Base-by-base conservation (phyloP, 2,797 vertebrate genomes). In the Hydrolagus colliei region DNA sequence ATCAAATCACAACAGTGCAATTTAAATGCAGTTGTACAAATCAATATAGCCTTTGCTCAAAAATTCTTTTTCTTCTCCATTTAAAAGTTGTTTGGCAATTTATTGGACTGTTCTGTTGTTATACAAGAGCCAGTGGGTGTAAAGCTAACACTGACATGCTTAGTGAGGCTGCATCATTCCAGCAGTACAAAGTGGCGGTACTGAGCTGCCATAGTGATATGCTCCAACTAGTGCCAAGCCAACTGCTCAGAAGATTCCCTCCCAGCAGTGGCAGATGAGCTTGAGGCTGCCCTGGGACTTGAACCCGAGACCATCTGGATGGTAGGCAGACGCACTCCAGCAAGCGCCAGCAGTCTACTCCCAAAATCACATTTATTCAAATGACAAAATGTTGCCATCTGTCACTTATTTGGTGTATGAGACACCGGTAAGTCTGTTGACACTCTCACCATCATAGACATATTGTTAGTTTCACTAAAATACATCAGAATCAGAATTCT, bases 271-370 rank as follows among this genome's bases (percentile, higher is more conserved):
- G 65, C 79, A 84, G 79, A 84, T 41, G 79, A 84, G 32, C 32
- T 84, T 14, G 41, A 32, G 65, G 32, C 27, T 35, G 63, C 65
- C 32, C 79, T 84, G 79, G 65, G 79, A 71, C 65, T 71, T 41
- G 79, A 84, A 68, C 79, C 65, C 14, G n/a, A 4, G 79, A 9
- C 79, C 79, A 84, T 84, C 79, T 84, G 63, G 65, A 68, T 84
- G n/a, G 65, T 63, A 84, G 79, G 32, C 79, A 84, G 79, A 52
- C 65, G 9, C 41, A 35, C 65, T 84, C 32, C 63, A 67, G 79
- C 65, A 68, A 20, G 65, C 71, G 79, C 79, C 79, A 84, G 79
- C 79, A 84, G 65, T 63, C 65, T 71, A 65, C n/a, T 65, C 65
- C 79, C 41, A 52, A 41, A 41, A 84, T 84, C 32, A 18, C 65